Evolutionary conservation across 2,888 invertebrate genomes (phyloP), one percentile per base, ranked within the genome.

Genomic region (Drosophila tripunctata): DNA sequence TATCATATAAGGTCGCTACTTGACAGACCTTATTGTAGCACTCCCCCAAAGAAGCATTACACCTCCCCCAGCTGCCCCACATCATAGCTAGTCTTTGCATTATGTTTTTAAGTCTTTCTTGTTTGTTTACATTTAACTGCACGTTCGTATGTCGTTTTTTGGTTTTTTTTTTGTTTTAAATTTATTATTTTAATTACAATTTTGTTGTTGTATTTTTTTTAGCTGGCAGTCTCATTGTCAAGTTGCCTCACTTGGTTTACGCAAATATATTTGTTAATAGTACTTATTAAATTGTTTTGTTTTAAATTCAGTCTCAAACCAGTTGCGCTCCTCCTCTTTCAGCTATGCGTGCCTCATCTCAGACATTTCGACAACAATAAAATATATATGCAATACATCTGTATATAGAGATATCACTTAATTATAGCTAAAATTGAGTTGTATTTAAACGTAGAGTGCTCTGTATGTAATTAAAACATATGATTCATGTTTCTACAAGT

Each of bases 1-100:
- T 51, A 47, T 48, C 66, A 65, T 48, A 76, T 82, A 88, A 90
- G 89, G 90, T 89, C 88, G 83, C 67, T 76, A 78, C 64, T 72
- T 61, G 66, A 10, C 68, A 78, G 88, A 80, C 70, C 75, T 71
- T 83, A 75, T 72, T 62, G 79, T n/a, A n/a, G n/a, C n/a, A n/a
- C n/a, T n/a, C n/a, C n/a, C n/a, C n/a, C n/a, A n/a, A n/a, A n/a
- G n/a, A 48, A 12, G 17, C 21, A 48, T 8, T 12, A 24, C 12
- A 24, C 17, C 22, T 21, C 24, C 33, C 12, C 8, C 10, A 22
- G 27, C 10, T 8, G 30, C 30, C 17, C 43, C 33, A 6, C 15
- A 21, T 7, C 14, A 24, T 7, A 35, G 14, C 27, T 51, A 22
- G n/a, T 44, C 12, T 36, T 24, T 56, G 15, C 10, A 48, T 54